Conservation (phyloP, 2,797 vertebrate genomes). For the Rhinatrema bivittatum region DNA sequence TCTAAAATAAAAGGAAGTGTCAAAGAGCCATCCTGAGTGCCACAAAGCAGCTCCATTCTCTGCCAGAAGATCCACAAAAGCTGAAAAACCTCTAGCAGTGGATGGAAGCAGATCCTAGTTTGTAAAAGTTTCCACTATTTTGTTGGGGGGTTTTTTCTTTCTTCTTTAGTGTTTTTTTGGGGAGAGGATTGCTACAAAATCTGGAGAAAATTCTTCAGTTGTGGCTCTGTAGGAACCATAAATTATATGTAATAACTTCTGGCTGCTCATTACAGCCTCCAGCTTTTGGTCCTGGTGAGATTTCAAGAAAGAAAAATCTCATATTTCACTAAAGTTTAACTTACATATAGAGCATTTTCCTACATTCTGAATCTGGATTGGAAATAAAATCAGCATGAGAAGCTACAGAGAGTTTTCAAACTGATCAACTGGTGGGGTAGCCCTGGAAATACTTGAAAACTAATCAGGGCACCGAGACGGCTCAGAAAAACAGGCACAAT, state of each 20-base stretch:
- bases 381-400: too few relatives aligned
- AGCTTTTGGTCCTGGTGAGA: background rate
- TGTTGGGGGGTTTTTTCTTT: slow-evolving; percentile 15
- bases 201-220: background rate
- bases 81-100: slow-evolving; percentile 31
- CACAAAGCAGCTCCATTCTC: slow-evolving; percentile 35
- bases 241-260: background rate
- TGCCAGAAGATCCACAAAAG: too few relatives aligned
- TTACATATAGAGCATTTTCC: background rate
- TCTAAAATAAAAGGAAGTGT: too few relatives aligned
- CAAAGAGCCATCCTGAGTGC: too few relatives aligned
- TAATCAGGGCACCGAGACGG: too few relatives aligned
- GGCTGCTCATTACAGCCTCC: slow-evolving; percentile 9
- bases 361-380: too few relatives aligned
- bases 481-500: too few relatives aligned
- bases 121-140: slow-evolving; percentile 40
- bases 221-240: background rate
- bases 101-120: slow-evolving; percentile 41
- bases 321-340: slow-evolving; percentile 4
- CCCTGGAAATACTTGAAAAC: too few relatives aligned
- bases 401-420: too few relatives aligned
- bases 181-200: background rate
- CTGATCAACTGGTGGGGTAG: too few relatives aligned
- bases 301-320: slow-evolving; percentile 5
- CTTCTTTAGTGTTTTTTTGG: too few relatives aligned